Evolutionary conservation across 1,140 invertebrate genomes (phyloP), one percentile per base, ranked within the genome.

Genomic region (Melitaea cinxia): DNA sequence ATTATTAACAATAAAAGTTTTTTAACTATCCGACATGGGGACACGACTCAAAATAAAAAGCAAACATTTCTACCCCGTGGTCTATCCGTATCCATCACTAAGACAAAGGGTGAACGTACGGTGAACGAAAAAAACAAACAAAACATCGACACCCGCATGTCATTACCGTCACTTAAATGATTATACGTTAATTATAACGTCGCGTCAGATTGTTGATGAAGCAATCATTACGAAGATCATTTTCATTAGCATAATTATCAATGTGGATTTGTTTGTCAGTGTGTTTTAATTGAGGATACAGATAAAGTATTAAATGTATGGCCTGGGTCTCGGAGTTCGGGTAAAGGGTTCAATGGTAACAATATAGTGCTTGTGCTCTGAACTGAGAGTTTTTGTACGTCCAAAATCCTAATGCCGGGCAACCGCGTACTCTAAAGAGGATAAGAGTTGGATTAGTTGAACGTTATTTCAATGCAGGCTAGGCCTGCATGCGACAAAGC

Each of bases 141-240:
- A 15, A 26, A 62, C 67, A 59, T 45, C 24, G 24, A 60, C 42
- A 53, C 75, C 75, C 75, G 75, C 72, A 77, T 75, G 75, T 75
- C 78, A 73, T 76, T 80, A 75, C 63, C 68, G 70, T 78, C 73
- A 78, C 71, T 77, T 76, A 77, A 76, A 58, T 75, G 54, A 77
- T 75, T 72, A 75, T 70, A 54, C 66, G 65, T 75, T 77, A 77
- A 77, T 77, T 77, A 77, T 68, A 65, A 52, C 60, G 55, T 62
- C 45, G 61, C 56, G 62, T 77, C 72, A 72, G 75, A 77, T 77
- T 77, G 68, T 68, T 67, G 67, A 73, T 70, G 62, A 60, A 66
- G 65, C 66, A 60, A 75, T 75, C 68, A 65, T 62, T 56, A 47
- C 42, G 52, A 63, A 67, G 72, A 72, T 73, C 63, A 67, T 68